Base-by-base conservation (phyloP, 2,113 vertebrate genomes). In the Gasterosteus aculeatus region DNA sequence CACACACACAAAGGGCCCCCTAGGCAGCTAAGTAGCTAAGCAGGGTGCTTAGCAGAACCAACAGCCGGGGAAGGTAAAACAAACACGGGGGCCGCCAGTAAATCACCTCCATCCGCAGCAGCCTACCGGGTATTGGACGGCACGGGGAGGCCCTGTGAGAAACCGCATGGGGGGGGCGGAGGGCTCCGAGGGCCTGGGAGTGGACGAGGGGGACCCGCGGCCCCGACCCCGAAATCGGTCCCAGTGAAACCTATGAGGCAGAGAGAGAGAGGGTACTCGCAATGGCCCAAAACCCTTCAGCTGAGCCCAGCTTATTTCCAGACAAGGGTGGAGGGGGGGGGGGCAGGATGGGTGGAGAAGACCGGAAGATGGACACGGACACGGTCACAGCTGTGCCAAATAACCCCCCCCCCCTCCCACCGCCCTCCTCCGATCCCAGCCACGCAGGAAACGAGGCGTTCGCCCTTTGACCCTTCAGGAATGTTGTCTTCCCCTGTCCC, bases 41-140 rank as follows among this genome's bases (percentile, higher is more conserved):
- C 88, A 75, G 82, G 84, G 84, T 39, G 81, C 91, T 92, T 91
- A 85, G 78, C 75, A 89, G 89, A 87, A 83, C 61, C 83, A 91
- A 91, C 87, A 89, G 84, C 80, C 75, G 75, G 38, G 51, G 69
- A 82, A 86, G 83, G 72, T 75, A 91, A 92, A 91, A 89, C 84
- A 91, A 91, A 91, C 85, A 91, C 56, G 74, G 90, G 73, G 90
- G 85, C 90, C 85, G 83, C 67, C 74, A 84, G 81, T 89, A 91
- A 91, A 91, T 89, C 89, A 88, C 84, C 84, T 91, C 84, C 88
- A 85, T 91, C 90, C 77, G 71, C 82, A 84, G 86, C 62, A 77
- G 77, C 85, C 88, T 86, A 84, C 65, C 11, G 2, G 78, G 85
- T 82, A 87, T 80, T 71, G 85, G 69, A 86, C 71, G 84, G 67